A percentile compares a stretch with the other conserved stretches of the same genome.
phyloP scores from a whole-genome alignment of 2,888 invertebrate genomes.

The Papilio gigon region DNA sequence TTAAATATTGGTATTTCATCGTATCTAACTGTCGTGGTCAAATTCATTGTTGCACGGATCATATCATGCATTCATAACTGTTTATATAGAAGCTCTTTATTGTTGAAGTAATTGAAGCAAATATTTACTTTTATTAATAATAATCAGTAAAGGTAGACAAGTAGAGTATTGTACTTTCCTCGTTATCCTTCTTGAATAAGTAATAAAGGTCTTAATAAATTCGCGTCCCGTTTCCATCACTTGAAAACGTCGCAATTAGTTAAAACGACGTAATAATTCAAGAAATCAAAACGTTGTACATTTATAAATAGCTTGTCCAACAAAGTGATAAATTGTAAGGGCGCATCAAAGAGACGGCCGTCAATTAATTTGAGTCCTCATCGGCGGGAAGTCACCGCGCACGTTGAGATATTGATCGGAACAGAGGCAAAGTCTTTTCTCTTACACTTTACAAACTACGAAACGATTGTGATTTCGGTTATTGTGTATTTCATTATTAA shows the following conservation, averaged over 20 bases:
- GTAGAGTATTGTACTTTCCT: background rate
- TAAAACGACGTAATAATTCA: conserved; percentile 44
- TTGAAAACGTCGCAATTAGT: conserved; percentile 37
- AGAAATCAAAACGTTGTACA: conserved; percentile 52
- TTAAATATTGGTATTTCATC: background rate
- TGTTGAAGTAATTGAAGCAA: background rate
- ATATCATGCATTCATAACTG: background rate
- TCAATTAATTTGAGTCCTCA: conserved; percentile 61
- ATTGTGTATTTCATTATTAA: background rate
- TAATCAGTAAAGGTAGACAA: background rate
- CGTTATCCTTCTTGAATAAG: conserved; percentile 7
- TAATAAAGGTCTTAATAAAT: conserved; percentile 26
- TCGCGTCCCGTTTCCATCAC: conserved; percentile 21
- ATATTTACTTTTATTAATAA: background rate
- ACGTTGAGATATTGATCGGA: conserved; percentile 43
- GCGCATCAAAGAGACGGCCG: conserved; percentile 59
- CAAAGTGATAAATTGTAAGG: conserved; percentile 61
- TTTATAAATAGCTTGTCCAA: conserved; percentile 61
- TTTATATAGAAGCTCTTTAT: background rate
- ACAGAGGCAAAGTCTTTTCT: conserved; percentile 3
- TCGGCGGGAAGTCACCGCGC: conserved; percentile 58
- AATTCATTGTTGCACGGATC: background rate
- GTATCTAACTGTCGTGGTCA: background rate
- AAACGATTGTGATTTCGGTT: background rate
- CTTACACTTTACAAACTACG: background rate